These are phyloP conservation scores for Brenthis daphne DNA, from an alignment of 2,888 invertebrate species.

Conservation along the genomic window DNA sequence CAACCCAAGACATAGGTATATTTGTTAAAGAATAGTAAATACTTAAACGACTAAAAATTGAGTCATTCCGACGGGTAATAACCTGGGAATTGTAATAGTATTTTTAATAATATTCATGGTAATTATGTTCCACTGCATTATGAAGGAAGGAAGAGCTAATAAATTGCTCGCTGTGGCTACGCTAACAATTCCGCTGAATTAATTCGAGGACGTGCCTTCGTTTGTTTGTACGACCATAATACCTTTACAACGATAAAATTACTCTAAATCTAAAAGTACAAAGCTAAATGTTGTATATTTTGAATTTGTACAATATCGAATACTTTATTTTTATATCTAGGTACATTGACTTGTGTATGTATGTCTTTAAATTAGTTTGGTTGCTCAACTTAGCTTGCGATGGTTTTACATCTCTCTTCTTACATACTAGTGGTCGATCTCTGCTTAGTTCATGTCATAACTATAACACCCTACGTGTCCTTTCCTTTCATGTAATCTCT, in stretches of 20 bases:
- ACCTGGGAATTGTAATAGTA: not conserved
- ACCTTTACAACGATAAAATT: conserved; percentile 26
- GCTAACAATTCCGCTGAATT: conserved; percentile 41
- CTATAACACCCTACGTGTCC: no score
- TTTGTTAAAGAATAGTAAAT: no score
- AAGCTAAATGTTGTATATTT: not conserved
- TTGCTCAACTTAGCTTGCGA: no score
- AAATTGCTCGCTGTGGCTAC: conserved; percentile 41
- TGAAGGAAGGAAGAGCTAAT: conserved; percentile 42
- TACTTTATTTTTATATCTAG: no score
- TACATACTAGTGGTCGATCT: no score
- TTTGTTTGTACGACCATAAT: conserved; percentile 37
- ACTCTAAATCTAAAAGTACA: not conserved
- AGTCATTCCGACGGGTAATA: not conserved
- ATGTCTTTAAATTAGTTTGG: no score
- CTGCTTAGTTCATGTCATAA: no score
- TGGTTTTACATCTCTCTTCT: no score
- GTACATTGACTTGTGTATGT: no score
- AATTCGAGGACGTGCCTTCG: conserved; percentile 44
- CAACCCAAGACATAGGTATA: no score
- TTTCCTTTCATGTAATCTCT: no score
- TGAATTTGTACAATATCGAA: not conserved
- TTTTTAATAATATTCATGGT: conserved; percentile 16
- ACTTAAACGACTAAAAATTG: no score
- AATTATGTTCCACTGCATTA: conserved; percentile 27